Percentiles rank a stretch among this genome's conserved stretches.
phyloP scores from a whole-genome alignment of 2,797 vertebrate genomes.

The Sebastes nivosus region DNA sequence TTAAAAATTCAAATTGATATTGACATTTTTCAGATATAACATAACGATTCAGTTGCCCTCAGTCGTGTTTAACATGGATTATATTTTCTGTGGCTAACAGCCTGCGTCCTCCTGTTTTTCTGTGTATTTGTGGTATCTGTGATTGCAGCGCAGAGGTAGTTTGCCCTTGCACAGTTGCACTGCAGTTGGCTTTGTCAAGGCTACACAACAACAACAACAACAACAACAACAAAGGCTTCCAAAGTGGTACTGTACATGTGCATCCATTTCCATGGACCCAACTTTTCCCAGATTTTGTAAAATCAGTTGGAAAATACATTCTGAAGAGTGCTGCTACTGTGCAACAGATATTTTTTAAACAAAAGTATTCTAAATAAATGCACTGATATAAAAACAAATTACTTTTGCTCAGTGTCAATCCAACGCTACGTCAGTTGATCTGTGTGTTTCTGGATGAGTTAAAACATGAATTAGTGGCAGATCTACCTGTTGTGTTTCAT shows the following conservation, averaged over 20 bases:
- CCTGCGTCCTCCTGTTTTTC: constrained; percentile 20
- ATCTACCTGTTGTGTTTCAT: constrained; percentile 16
- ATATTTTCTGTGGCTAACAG: constrained; percentile 36
- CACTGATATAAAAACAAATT: constrained; percentile 30
- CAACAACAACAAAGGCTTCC: constrained; percentile 27
- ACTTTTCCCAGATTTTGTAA: constrained; percentile 22
- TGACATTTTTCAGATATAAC: background rate
- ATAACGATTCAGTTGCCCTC: background rate
- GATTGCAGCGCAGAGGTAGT: constrained; percentile 32
- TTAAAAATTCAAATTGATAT: background rate
- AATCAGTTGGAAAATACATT: constrained; percentile 25
- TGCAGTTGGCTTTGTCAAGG: constrained; percentile 29
- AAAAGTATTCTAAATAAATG: constrained; percentile 34
- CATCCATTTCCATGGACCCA: constrained; percentile 18
- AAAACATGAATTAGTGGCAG: constrained; percentile 22
- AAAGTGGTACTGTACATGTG: constrained; percentile 15
- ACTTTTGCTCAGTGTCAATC: constrained; percentile 33
- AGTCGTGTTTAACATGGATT: constrained; percentile 25
- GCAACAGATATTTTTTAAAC: constrained; percentile 53
- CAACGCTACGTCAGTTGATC: constrained; percentile 42
- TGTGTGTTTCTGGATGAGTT: constrained; percentile 35
- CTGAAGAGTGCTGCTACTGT: constrained; percentile 44
- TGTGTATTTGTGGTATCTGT: constrained; percentile 42
- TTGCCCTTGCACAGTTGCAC: constrained; percentile 31
- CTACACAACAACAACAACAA: constrained; percentile 3